Conservation (phyloP, 2,797 vertebrate species). For the Furcifer pardalis region DNA sequence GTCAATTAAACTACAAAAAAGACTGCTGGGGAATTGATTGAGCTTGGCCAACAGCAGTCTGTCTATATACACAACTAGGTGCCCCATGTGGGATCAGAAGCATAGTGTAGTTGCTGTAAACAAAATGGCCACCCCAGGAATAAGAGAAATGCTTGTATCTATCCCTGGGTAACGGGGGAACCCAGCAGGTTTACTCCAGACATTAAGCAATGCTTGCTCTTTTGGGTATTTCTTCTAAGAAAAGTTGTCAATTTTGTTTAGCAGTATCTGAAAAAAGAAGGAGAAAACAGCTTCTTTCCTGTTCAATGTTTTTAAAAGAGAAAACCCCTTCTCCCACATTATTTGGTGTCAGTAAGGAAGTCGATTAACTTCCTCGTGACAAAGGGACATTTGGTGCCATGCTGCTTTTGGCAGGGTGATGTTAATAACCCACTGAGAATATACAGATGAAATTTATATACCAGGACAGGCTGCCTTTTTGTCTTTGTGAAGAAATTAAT, state of each 20-base stretch:
- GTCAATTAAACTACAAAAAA: constrained; percentile 39
- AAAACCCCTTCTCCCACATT: constrained; percentile 43
- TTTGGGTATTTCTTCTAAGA: constrained; percentile 23
- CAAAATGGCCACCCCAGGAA: constrained; percentile 32
- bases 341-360: neutral
- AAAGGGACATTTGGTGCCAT: constrained; percentile 34
- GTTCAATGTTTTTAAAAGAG: constrained; percentile 51
- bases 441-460: constrained; percentile 35
- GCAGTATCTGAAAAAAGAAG: constrained; percentile 4
- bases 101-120: constrained; percentile 28
- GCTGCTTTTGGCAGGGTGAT: neutral
- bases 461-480: constrained; percentile 22
- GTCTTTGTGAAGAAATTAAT: constrained; percentile 40
- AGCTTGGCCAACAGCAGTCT: constrained; percentile 13
- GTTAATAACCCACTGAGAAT: constrained; percentile 22
- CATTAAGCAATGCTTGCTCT: constrained; percentile 1
- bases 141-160: constrained; percentile 25
- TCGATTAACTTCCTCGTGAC: constrained; percentile 54
- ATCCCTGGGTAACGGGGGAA: constrained; percentile 35
- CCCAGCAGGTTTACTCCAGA: neutral
- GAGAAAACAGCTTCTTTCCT: constrained; percentile 16
- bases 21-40: constrained; percentile 33
- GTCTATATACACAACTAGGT: neutral
- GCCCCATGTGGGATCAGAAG: neutral
- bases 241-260: constrained; percentile 54